Conservation (phyloP, 1,140 invertebrate genomes). For the Cherax destructor region DNA sequence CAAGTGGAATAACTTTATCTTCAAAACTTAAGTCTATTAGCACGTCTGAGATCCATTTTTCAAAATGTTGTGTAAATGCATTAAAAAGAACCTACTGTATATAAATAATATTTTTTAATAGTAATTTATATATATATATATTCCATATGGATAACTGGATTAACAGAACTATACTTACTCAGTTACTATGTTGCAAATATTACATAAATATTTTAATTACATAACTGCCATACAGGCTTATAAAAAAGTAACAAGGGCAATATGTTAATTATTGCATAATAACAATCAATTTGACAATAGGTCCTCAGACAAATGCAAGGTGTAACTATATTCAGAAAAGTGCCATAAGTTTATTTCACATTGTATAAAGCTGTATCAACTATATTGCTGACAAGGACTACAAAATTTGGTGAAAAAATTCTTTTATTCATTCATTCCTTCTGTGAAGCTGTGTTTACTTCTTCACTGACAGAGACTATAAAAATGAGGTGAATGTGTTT, state of each 20-base stretch:
- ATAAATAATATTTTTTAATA: slow-evolving; percentile 2
- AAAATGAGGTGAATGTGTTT: neutral
- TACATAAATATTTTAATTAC: neutral
- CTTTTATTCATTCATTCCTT: neutral
- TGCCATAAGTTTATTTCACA: neutral
- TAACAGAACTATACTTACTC: neutral
- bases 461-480: slow-evolving; percentile 20
- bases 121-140: neutral
- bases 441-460: neutral
- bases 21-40: neutral
- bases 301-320: neutral
- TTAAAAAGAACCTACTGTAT: neutral
- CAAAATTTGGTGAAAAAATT: neutral
- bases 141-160: neutral
- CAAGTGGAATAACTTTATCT: neutral
- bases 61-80: neutral
- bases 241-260: neutral
- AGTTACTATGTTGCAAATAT: neutral
- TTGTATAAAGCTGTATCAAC: neutral
- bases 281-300: neutral
- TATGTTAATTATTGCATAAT: neutral
- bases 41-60: slow-evolving; percentile 6
- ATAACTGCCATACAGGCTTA: neutral
- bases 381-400: neutral
- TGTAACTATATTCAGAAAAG: neutral